Percentiles rank a stretch among this genome's conserved stretches.
phyloP scores from a whole-genome alignment of 1,140 invertebrate genomes.

The Tachypleus tridentatus region DNA sequence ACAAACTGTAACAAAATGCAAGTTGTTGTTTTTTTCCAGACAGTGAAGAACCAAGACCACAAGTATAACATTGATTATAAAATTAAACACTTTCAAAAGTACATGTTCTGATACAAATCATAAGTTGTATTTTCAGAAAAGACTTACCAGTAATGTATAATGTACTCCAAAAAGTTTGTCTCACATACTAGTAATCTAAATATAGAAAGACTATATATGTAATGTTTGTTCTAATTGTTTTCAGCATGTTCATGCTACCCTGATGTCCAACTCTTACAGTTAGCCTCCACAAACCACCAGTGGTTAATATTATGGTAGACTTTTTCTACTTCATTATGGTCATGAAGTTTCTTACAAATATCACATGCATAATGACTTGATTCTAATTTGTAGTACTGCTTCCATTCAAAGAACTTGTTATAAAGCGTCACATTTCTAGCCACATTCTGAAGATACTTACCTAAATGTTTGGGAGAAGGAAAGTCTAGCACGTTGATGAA shows the following conservation, averaged over 20 bases:
- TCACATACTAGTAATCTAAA: no score
- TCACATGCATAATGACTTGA: slow-evolving; percentile 13
- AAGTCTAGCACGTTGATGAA: slow-evolving; percentile 33
- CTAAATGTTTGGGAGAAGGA: slow-evolving; percentile 25
- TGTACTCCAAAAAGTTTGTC: no score
- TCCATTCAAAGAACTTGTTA: slow-evolving; percentile 31
- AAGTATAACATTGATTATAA: no score
- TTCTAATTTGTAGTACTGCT: slow-evolving; percentile 12
- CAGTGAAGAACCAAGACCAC: no score
- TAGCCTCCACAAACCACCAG: slow-evolving; percentile 19
- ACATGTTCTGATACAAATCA: no score
- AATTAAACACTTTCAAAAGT: no score
- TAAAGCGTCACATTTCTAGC: slow-evolving; percentile 27
- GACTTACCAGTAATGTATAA: no score
- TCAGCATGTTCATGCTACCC: not conserved
- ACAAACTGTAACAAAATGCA: no score
- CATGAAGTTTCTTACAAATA: slow-evolving; percentile 13
- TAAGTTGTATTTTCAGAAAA: no score
- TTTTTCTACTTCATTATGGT: slow-evolving; percentile 2
- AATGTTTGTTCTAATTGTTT: no score
- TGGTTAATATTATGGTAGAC: slow-evolving; percentile 12
- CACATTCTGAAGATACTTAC: slow-evolving; percentile 22
- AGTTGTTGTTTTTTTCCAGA: no score
- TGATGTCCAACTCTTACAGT: slow-evolving; percentile 11
- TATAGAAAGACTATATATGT: no score